These are phyloP conservation scores for Apamea crenata DNA, from an alignment of 2,888 invertebrate genomes.

Conservation along the genomic window DNA sequence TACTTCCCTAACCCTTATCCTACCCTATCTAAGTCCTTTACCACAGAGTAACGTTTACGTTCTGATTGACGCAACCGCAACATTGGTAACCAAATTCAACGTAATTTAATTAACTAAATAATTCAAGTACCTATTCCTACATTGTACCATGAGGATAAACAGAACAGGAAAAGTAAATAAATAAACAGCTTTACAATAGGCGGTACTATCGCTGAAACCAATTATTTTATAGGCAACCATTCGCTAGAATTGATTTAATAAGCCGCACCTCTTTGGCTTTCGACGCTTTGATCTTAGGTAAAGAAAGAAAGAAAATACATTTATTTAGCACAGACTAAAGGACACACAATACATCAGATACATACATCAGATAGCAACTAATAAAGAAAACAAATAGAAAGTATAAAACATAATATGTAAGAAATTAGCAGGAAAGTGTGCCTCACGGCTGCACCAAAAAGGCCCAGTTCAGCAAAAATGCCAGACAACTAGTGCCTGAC, in stretches of 20 bases:
- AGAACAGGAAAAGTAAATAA: neutral
- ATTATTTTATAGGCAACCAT: neutral
- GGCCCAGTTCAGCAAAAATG: too few species aligned
- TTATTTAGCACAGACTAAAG: too few species aligned
- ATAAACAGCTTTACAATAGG: neutral
- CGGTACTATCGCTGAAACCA: neutral
- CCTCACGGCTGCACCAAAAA: too few species aligned
- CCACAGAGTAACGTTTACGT: neutral
- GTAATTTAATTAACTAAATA: neutral
- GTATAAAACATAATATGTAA: too few species aligned
- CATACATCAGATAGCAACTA: too few species aligned
- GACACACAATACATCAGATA: too few species aligned
- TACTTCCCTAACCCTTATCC: too few species aligned
- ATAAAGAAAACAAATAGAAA: too few species aligned
- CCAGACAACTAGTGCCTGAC: too few species aligned
- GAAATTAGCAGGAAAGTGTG: too few species aligned
- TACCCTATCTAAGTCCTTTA: neutral
- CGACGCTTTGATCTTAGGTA: neutral
- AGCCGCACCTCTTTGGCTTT: neutral
- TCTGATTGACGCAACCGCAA: too few species aligned
- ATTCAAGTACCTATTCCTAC: neutral
- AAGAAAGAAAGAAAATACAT: too few species aligned
- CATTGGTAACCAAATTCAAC: neutral
- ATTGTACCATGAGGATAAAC: neutral
- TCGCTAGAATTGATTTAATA: neutral